Base-by-base conservation (phyloP, 2,888 invertebrate species). In the Coleophora flavipennella region DNA sequence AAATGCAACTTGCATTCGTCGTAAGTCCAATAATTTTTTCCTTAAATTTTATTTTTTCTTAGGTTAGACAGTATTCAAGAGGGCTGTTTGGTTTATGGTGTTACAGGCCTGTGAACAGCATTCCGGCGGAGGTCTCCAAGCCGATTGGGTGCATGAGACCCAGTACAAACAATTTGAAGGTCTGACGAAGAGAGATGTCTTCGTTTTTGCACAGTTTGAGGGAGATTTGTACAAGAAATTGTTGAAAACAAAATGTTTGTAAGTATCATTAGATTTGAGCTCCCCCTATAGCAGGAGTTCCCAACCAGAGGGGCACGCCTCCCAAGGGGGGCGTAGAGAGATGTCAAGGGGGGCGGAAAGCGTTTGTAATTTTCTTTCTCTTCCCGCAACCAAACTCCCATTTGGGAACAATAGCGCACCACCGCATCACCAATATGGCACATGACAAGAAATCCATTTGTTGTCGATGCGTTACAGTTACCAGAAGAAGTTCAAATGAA, bases 161-260 rank as follows among this genome's bases (percentile, higher is more conserved):
- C 79, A 90, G 10, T 90, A 90, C 45, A 71, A 84, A 1, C 70
- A 88, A 8, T 86, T 90, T 32, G 85, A 85, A 8, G 89, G 90
- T 13, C 62, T 88, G 2, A 78, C 78, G 0, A 89, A 88, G 50
- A 89, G 87, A 49, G 91, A 93, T 77, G 90, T 94, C 1, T 92
- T 94, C 63, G 89, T 97, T 0, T 84, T 95, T 59, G 89, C 93
- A 41, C 84, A 89, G 33, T 96, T 97, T 75, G 85, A 88, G 48
- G 95, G 95, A 9, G 76, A 87, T 3, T 72, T 88, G 0, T 96
- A 92, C 72, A 83, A 90, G 1, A 88, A 88, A 53, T 61, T 92
- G 6, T 85, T 83, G 49, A 65, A 68, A 34, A 89, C 87, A 1
- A 91, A 90, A 57, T 90, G 92, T 57, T 79, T 91, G 89, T 92